A percentile compares a stretch with the other conserved stretches of the same genome.
These are phyloP conservation scores for Liolophura sinensis DNA, from an alignment of 1,140 invertebrate species.

Conservation along the genomic window DNA sequence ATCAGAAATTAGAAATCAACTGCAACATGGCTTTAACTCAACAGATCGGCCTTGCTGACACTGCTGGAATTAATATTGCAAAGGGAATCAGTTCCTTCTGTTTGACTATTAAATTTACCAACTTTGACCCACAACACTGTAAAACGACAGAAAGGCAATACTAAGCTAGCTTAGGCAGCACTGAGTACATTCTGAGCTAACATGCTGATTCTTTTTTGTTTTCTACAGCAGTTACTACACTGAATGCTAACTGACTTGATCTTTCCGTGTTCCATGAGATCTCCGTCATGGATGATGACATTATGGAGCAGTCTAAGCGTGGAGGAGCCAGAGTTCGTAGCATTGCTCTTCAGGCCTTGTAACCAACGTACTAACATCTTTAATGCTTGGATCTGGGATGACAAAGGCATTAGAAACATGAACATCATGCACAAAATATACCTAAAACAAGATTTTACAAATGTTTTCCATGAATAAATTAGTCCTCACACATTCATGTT, in stretches of 20 bases:
- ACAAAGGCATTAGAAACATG: neutral
- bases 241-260: conserved; percentile 59
- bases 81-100: neutral
- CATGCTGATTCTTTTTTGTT: neutral
- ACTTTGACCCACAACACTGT: too few species aligned
- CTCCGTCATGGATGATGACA: conserved; percentile 87
- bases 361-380: conserved; percentile 97
- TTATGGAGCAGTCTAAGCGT: conserved; percentile 91
- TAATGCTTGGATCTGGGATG: conserved; percentile 74
- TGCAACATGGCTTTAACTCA: too few species aligned
- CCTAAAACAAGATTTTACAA: too few species aligned
- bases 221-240: too few species aligned
- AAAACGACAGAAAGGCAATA: neutral
- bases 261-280: conserved; percentile 69
- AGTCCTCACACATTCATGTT: too few species aligned
- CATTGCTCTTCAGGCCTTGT: conserved; percentile 80
- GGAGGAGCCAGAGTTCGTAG: conserved; percentile 87
- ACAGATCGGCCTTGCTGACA: neutral
- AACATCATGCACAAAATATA: too few species aligned
- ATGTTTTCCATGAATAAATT: too few species aligned
- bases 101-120: too few species aligned
- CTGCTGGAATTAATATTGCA: neutral
- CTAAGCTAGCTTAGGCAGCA: neutral
- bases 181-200: neutral
- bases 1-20: too few species aligned